These are phyloP conservation scores for Promerops cafer DNA, from an alignment of 2,113 vertebrate genomes.

Conservation along the genomic window DNA sequence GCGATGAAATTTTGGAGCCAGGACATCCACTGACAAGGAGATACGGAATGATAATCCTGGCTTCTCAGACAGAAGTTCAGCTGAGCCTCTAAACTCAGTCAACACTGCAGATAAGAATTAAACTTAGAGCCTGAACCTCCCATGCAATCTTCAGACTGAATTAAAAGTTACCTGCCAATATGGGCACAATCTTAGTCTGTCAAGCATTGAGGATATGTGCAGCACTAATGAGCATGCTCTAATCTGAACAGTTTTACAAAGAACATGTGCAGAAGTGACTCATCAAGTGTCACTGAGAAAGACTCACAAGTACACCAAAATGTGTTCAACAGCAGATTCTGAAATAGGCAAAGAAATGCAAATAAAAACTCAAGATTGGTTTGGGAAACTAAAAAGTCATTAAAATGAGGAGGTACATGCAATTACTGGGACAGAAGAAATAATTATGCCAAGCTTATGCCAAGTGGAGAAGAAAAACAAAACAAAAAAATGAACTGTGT, in stretches of 20 bases:
- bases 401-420: background rate
- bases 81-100: background rate
- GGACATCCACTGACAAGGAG: background rate
- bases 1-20: background rate
- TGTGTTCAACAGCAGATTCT: background rate
- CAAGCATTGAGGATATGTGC: background rate
- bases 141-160: background rate
- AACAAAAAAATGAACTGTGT: background rate
- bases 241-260: background rate
- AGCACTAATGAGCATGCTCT: background rate
- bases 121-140: background rate
- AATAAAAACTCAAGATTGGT: background rate
- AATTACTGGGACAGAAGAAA: background rate
- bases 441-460: background rate
- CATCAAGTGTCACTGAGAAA: background rate
- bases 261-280: background rate
- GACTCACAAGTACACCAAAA: background rate
- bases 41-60: background rate
- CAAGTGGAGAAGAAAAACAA: background rate
- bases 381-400: background rate
- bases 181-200: background rate
- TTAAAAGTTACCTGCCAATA: background rate
- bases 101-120: background rate
- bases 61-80: background rate
- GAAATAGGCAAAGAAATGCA: background rate